Conservation (phyloP, 2,888 invertebrate species). For the Himalopsyche japonica region DNA sequence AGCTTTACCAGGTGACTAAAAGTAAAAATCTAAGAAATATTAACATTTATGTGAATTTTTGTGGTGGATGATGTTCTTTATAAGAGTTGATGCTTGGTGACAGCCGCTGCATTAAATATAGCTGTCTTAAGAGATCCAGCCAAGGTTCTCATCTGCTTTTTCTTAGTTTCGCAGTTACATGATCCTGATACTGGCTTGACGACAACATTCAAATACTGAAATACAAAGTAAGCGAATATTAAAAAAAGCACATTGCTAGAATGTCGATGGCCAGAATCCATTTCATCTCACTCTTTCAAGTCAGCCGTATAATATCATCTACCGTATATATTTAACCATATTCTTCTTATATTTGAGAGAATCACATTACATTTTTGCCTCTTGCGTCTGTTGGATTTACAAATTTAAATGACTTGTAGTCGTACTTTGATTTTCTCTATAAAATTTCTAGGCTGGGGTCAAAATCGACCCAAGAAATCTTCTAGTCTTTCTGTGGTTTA, state of each 20-base stretch:
- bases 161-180: slow-evolving; percentile 8
- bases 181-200: neutral
- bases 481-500: neutral
- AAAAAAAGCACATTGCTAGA: too few relatives aligned
- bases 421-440: neutral
- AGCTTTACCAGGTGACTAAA: neutral
- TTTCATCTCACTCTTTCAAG: too few relatives aligned
- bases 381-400: too few relatives aligned
- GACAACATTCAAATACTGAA: slow-evolving; percentile 29
- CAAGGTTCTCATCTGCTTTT: slow-evolving; percentile 21
- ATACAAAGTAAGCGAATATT: neutral
- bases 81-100: slow-evolving; percentile 5
- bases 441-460: too few relatives aligned
- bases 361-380: too few relatives aligned
- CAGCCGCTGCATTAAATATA: slow-evolving; percentile 31
- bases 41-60: too few relatives aligned
- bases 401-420: too few relatives aligned
- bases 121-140: slow-evolving; percentile 31
- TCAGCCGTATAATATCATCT: too few relatives aligned
- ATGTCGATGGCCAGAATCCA: too few relatives aligned
- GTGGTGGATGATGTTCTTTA: neutral
- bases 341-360: too few relatives aligned
- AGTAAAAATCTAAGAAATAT: neutral
- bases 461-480: neutral
- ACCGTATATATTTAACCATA: too few relatives aligned